phyloP scores from a whole-genome alignment of 2,797 vertebrate genomes.

The Scyliorhinus canicula region DNA sequence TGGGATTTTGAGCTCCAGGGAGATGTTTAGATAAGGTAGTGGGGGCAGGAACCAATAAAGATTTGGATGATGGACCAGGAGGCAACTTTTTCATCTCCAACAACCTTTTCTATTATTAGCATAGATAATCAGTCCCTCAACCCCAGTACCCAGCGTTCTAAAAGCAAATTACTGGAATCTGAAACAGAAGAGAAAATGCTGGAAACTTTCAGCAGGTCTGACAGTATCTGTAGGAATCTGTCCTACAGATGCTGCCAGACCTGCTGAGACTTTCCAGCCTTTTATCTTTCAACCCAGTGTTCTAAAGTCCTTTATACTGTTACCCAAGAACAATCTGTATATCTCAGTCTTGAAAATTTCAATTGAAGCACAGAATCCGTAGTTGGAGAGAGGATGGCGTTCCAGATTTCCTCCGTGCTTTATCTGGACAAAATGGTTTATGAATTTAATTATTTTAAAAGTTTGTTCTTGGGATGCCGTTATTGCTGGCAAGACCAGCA shows the following conservation, averaged over 20 bases:
- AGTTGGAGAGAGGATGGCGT: neutral
- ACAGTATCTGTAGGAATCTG: no score
- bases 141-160: no score
- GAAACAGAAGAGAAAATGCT: no score
- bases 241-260: no score
- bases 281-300: neutral
- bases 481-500: neutral
- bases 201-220: no score
- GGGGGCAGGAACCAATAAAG: neutral
- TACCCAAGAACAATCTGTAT: neutral
- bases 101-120: neutral
- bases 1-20: neutral
- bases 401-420: neutral
- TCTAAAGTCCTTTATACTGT: neutral
- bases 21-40: neutral
- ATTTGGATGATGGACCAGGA: neutral
- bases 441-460: neutral
- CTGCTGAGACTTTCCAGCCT: no score
- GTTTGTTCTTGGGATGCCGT: neutral
- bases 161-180: no score
- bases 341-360: neutral
- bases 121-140: neutral
- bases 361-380: neutral
- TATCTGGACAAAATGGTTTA: neutral
- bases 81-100: neutral